Conservation (phyloP, 2,888 invertebrate genomes). For the Ellobium chinense region DNA sequence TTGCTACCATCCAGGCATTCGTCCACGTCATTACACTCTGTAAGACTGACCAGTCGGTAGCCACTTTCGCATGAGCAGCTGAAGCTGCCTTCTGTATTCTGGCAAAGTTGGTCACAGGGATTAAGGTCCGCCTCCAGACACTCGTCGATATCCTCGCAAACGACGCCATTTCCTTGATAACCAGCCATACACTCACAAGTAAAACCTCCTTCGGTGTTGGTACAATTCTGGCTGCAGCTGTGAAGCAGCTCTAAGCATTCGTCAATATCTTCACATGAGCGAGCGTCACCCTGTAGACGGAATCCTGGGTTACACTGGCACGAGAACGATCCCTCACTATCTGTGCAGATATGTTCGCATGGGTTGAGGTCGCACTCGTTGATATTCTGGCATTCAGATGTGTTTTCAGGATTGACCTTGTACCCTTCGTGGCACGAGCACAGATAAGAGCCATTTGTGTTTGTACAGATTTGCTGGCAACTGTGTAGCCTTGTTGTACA, state of each 20-base stretch:
- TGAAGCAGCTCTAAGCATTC: background rate
- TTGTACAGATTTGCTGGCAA: background rate
- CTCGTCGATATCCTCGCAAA: slow-evolving; percentile 15
- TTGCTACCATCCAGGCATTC: background rate
- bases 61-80: background rate
- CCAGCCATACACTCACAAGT: background rate
- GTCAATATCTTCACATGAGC: slow-evolving; percentile 6
- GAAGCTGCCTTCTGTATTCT: slow-evolving; percentile 5
- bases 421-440: background rate
- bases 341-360: too few relatives aligned
- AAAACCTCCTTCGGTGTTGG: background rate
- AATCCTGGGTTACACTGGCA: slow-evolving; percentile 7
- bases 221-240: background rate
- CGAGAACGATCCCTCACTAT: background rate
- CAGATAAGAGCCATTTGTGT: background rate
- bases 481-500: background rate
- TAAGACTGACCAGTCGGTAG: background rate
- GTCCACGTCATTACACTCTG: slow-evolving; percentile 7
- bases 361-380: too few relatives aligned
- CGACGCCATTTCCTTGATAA: background rate
- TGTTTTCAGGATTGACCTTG: background rate
- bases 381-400: background rate
- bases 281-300: background rate
- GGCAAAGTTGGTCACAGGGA: background rate
- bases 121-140: background rate